Percentiles rank a stretch among this genome's conserved stretches.
Evolutionary conservation across 2,797 vertebrate species (phyloP).

Genomic region (Lacerta bilineata): DNA sequence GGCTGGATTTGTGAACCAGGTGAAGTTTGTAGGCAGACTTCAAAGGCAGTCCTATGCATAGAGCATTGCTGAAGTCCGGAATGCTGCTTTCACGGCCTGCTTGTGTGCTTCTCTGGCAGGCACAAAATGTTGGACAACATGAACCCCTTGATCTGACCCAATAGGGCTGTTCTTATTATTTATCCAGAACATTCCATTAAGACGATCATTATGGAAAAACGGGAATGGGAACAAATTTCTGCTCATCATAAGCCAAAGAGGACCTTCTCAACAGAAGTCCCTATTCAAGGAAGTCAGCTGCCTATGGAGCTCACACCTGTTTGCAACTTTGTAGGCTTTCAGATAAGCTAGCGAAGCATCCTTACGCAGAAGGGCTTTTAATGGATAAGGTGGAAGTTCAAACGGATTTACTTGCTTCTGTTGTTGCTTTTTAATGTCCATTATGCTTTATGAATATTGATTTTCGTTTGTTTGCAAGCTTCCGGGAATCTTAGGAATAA

Average conservation of each 20-base stretch:
- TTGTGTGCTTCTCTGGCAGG: neutral
- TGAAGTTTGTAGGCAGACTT: neutral
- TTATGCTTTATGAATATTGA: constrained; percentile 1
- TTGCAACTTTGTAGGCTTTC: neutral
- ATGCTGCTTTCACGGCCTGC: neutral
- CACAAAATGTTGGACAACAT: neutral
- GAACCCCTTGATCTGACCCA: neutral
- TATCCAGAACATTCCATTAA: neutral
- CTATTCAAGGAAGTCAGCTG: neutral
- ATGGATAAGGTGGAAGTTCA: neutral
- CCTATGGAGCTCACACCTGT: neutral
- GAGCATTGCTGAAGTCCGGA: too few species aligned
- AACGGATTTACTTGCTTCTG: constrained; percentile 1
- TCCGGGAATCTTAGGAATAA: neutral
- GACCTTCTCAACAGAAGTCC: neutral
- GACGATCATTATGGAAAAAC: neutral
- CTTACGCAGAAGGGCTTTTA: neutral
- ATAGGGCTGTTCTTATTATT: neutral
- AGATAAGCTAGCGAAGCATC: neutral
- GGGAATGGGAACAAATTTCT: neutral
- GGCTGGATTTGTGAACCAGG: neutral
- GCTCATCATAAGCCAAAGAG: neutral
- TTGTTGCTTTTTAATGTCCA: neutral
- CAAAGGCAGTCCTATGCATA: neutral
- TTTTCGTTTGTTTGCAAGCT: neutral